Evolutionary conservation across 2,113 vertebrate species (phyloP), one percentile per base, ranked within the genome.

Genomic region (Dermatemys mawii): DNA sequence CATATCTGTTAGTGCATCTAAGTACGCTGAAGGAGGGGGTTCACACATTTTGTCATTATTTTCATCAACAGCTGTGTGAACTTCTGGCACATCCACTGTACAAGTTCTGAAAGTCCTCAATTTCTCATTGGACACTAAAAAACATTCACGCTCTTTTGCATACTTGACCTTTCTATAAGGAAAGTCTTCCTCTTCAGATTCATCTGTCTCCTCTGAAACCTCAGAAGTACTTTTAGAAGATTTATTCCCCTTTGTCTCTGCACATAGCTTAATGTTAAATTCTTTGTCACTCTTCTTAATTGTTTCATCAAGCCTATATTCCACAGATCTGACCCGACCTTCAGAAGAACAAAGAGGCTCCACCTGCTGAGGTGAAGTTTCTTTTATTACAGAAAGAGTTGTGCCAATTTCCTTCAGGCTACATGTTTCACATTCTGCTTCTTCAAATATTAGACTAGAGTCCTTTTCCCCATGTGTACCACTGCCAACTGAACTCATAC

Each of bases 141-240:
- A 19, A n/a, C 29, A 32, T 44, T 89, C 50, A 14, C 89, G 84
- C 63, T 48, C 80, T 17, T 93, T 46, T 4, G 79, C 2, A 41
- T 3, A 50, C 7, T 22, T 81, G 51, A 83, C 70, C 26, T 91
- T 73, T 91, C 88, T 32, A 48, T 91, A 0, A 11, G 53, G 55
- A 70, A 12, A 26, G 2, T 89, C 70, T 3, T 97, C n/a, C n/a
- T n/a, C 95, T 70, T 97, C 97, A 4, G 93, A 94, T 27, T 92
- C 96, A 19, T 46, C 26, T 54, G 73, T 96, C 53, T 88, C 94
- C 27, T 96, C 90, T 11, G 81, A 50, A 32, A 53, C 32, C 26
- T 53, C 86, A 8, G 82, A 67, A 32, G 63, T 3, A 27, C 79
- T 91, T 81, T 95, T 78, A 51, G 41, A 63, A 19, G 32, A 80